Evolutionary conservation across 2,113 vertebrate species (phyloP), one percentile per base, ranked within the genome.

Genomic region (Archilochus colubris): DNA sequence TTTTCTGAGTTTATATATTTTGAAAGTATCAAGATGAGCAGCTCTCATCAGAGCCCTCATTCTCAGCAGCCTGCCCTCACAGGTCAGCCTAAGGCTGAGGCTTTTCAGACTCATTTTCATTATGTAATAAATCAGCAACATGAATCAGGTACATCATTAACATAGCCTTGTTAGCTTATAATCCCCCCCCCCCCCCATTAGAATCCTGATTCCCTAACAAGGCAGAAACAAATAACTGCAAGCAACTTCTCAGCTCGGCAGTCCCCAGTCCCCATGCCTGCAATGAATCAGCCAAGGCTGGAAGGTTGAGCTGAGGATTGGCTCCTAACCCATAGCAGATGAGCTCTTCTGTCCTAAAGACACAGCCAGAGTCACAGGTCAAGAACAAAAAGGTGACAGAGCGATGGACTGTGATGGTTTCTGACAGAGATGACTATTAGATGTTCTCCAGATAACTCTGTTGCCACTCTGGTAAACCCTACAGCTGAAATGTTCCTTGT

Each of bases 361-460:
- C 72, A 31, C 8, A 63, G 43, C 33, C 55, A 54, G n/a, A 69
- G 46, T 2, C 76, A 66, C 0, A 2, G 21, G 43, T 44, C 61
- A 80, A 66, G 59, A 46, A 54, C 46, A 19, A 14, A 30, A 68
- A 77, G 6, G 19, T 58, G 68, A 77, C 1, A 0, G 14, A 31
- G 36, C 0, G 0, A 69, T 0, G 1, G 21, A 58, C 27, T 1
- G 3, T 0, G 3, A 18, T 7, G 38, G 13, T 9, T 46, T 72
- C 38, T 81, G 16, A 18, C 57, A 70, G 28, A 70, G 7, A 27
- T 7, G 5, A 36, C 51, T 17, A 7, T 2, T 1, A 28, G 4
- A 59, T 36, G 22, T 21, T 73, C 18, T 57, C 33, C 23, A 3
- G 30, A 46, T 22, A 64, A 31, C 8, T 18, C 20, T 4, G 3